Evolutionary conservation across 2,888 invertebrate species (phyloP), one percentile per base, ranked within the genome.

Genomic region (Amphipyra berbera): DNA sequence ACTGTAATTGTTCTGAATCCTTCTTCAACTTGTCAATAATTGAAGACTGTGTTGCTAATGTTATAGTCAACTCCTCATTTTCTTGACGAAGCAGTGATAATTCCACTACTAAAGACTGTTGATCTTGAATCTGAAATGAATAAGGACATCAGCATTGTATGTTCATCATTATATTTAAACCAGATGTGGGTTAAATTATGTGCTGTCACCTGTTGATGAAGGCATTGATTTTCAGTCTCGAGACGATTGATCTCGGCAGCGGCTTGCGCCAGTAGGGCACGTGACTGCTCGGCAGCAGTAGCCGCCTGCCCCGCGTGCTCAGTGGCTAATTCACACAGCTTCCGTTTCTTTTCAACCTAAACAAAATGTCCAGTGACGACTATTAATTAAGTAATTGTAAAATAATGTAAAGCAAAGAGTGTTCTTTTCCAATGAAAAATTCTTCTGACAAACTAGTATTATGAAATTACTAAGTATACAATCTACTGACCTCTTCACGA

Each of bases 41-140:
- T 1, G 94, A 95, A 0, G 92, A 88, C 69, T 95, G 94, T 61
- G 92, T 94, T 6, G 94, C 94, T 1, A 91, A 82, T 0, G 92
- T 89, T 90, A 94, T 88, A 1, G 92, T 82, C 21, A 95, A 78
- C 68, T 95, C 95, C 69, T 95, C 94, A 62, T 95, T 95, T 78
- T 95, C 95, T 79, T 95, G 95, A 2, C 94, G 93, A 37, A 95
- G 90, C 12, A 95, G 76, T 10, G 95, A 94, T 30, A 95, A 74
- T 63, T 95, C 95, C 0, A 94, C 93, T 1, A 94, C 95, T 13
- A 95, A 73, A 0, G 94, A 94, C 61, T 94, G 95, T 68, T 95
- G 95, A 66, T 95, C 95, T 83, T 94, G 92, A 57, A 95, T 93
- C 95, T 94, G 80, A n/a, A 63, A 85, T 72, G 6, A 30, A 21